Percentiles rank a stretch among this genome's conserved stretches.
Conservation (phyloP, 2,113 vertebrate species). For the Planiliza haematocheilus region DNA sequence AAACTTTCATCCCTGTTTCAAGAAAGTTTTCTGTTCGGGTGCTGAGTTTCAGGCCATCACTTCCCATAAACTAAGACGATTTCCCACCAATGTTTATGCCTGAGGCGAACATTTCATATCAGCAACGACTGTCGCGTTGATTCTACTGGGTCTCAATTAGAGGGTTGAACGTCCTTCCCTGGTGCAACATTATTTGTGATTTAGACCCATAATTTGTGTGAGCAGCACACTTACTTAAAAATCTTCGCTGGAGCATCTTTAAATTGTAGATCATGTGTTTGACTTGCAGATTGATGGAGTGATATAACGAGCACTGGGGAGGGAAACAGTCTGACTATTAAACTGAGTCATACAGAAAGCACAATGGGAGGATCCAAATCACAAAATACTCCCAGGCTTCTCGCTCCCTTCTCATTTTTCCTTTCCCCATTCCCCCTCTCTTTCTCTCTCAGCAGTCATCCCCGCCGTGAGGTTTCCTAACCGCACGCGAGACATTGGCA, state of each 20-base stretch:
- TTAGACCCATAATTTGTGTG: conserved; percentile 34
- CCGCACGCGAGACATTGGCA: conserved; percentile 79
- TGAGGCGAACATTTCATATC: conserved; percentile 45
- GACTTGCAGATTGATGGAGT: conserved; percentile 66
- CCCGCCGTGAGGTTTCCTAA: conserved; percentile 71
- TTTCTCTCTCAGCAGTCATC: conserved; percentile 64
- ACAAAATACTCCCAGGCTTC: conserved; percentile 70
- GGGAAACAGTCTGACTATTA: conserved; percentile 62
- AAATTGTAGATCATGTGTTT: conserved; percentile 68
- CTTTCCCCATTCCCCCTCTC: conserved; percentile 10
- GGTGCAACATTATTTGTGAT: conserved; percentile 56
- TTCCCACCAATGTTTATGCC: conserved; percentile 40
- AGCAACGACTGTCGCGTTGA: conserved; percentile 7
- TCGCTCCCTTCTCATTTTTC: conserved; percentile 31
- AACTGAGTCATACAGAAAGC: conserved; percentile 71
- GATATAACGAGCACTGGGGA: conserved; percentile 55
- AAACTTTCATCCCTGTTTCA: conserved; percentile 17
- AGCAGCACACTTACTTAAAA: conserved; percentile 46
- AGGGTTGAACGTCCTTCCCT: conserved; percentile 31
- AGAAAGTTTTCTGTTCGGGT: conserved; percentile 21
- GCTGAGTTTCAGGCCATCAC: conserved; percentile 28
- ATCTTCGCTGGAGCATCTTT: conserved; percentile 34
- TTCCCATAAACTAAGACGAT: conserved; percentile 40
- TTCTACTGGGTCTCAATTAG: conserved; percentile 55
- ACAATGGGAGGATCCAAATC: conserved; percentile 73